Base-by-base conservation (phyloP, 2,888 invertebrate species). In the Eupeodes luniger region DNA sequence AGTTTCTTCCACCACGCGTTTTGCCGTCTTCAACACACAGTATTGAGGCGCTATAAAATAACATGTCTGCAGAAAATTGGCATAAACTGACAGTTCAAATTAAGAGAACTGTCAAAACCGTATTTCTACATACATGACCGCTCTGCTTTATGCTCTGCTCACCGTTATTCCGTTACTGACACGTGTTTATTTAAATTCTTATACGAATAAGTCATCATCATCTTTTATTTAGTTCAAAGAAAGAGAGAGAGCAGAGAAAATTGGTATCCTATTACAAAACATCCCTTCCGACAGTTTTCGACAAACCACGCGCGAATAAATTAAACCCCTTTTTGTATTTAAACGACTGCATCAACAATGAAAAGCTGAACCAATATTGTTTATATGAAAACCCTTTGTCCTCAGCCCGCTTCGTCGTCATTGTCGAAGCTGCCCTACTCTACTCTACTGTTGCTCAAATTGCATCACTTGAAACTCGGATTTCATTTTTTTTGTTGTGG, bases 141-240 rank as follows among this genome's bases (percentile, higher is more conserved):
- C 51, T 59, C 6, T 6, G 34, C 34, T 59, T 9, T 16, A n/a
- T 16, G 10, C 19, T 27, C 27, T 27, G 4, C 7, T 75, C 69
- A 69, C 75, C 78, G 78, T 74, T 74, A 16, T 4, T 4, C 10
- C 4, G 14, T 4, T 4, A 51, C 47, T n/a, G 80, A 51, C 87
- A 84, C 87, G 87, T 87, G 87, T 74, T 80, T 74, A 80, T 75
- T 77, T 67, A 80, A 87, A 76, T 81, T 80, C 74, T 76, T 67
- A 9, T 47, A 27, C 66, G 9, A 49, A 49, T 16, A 80, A 80
- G 83, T 83, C 75, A 79, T 75, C 74, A 53, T 66, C 57, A 49
- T 61, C 77, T 75, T 77, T 64, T 80, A 47, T 70, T 36, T 44
- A 49, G n/a, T 51, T 27, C 3, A 27, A 27, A 27, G 27, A 27